Conservation (phyloP, 2,797 vertebrate genomes). For the Hydrolagus colliei region DNA sequence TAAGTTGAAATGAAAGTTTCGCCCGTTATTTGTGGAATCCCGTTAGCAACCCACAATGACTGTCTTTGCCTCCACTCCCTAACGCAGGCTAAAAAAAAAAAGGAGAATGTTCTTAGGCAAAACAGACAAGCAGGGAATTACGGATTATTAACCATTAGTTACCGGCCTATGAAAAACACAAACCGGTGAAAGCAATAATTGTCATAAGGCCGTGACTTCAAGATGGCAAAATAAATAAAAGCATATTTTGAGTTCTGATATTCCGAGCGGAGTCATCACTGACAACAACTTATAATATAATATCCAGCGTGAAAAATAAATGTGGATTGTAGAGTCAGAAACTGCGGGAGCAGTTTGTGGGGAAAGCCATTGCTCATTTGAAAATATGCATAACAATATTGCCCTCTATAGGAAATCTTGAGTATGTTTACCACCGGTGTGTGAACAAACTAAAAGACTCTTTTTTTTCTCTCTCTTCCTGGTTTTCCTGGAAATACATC, state of each 20-base stretch:
- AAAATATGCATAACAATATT: conserved; percentile 56
- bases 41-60: not conserved
- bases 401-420: conserved; percentile 58
- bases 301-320: not conserved
- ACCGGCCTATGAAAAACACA: not conserved
- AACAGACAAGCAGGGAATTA: not conserved
- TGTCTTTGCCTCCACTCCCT: not conserved
- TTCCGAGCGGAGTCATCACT: too few relatives aligned
- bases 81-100: not conserved
- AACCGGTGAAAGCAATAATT: not conserved
- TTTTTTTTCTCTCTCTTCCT: not conserved
- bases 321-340: not conserved
- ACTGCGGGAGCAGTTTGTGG: not conserved
- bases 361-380: not conserved
- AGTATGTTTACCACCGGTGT: conserved; percentile 38
- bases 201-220: not conserved
- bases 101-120: not conserved
- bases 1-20: not conserved
- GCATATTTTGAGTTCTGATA: not conserved
- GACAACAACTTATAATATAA: not conserved
- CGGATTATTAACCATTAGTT: not conserved
- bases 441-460: not conserved
- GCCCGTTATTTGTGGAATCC: not conserved
- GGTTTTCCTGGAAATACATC: conserved; percentile 1
- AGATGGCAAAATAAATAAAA: conserved; percentile 5